Evolutionary conservation across 2,113 vertebrate species (phyloP).

Genomic region (Saccopteryx leptura): DNA sequence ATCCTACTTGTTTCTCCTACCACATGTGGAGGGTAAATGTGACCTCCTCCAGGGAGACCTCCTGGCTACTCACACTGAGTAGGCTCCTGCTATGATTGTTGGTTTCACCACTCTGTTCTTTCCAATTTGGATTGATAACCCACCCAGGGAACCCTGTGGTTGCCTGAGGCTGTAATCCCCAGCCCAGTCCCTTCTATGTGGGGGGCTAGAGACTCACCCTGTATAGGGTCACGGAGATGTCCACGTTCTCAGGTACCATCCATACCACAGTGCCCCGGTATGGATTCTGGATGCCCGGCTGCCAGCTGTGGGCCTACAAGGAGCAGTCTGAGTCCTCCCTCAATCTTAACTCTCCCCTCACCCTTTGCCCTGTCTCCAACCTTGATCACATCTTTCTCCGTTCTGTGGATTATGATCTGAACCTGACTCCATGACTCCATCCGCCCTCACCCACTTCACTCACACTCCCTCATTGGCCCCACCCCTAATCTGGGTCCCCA

Average conservation of each 20-base stretch:
- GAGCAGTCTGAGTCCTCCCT: neutral
- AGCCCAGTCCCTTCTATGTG: neutral
- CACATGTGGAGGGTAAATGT: neutral
- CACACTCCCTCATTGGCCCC: fast-evolving
- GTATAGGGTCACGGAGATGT: slow-evolving; percentile 95
- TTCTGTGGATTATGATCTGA: neutral
- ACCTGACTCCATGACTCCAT: neutral
- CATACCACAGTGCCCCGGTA: slow-evolving; percentile 95
- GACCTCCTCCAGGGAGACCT: neutral
- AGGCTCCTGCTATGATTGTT: neutral
- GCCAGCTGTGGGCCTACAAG: slow-evolving; percentile 94
- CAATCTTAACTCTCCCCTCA: neutral
- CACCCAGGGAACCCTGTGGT: no score
- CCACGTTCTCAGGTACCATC: slow-evolving; percentile 96
- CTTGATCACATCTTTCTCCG: neutral
- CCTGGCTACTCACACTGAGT: neutral
- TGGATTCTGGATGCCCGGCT: slow-evolving; percentile 95
- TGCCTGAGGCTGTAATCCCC: neutral
- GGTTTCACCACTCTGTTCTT: neutral
- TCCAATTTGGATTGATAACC: neutral
- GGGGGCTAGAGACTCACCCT: slow-evolving; percentile 88
- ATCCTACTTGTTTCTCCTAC: neutral
- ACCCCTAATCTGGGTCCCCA: neutral
- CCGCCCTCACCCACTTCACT: neutral
- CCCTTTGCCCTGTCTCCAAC: neutral